These are phyloP conservation scores for Chelon labrosus DNA, from an alignment of 2,797 vertebrate species.

Conservation along the genomic window DNA sequence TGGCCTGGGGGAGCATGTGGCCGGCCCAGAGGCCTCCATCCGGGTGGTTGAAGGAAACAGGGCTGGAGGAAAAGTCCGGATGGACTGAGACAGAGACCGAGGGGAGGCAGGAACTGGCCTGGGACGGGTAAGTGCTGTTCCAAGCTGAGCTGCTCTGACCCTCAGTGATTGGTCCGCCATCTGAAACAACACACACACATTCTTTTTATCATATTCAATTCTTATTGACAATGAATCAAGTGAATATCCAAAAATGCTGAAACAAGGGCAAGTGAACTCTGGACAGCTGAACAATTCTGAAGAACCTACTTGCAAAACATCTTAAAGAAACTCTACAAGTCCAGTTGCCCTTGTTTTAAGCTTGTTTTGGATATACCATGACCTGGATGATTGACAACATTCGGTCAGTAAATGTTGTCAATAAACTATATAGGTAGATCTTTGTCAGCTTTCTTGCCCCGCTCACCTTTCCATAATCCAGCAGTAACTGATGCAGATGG, in stretches of 20 bases:
- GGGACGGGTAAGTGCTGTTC: constrained; percentile 91
- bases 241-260: too few relatives aligned
- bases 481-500: constrained; percentile 54
- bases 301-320: too few relatives aligned
- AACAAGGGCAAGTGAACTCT: too few relatives aligned
- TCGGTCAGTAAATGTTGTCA: not conserved
- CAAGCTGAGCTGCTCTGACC: constrained; percentile 90
- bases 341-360: too few relatives aligned
- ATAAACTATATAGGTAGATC: not conserved
- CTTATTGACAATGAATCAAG: not conserved
- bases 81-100: constrained; percentile 87
- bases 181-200: constrained; percentile 75
- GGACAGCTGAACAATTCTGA: too few relatives aligned
- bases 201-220: not conserved
- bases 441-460: not conserved
- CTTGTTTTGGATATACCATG: too few relatives aligned
- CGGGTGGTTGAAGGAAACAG: constrained; percentile 87
- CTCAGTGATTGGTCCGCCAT: constrained; percentile 86
- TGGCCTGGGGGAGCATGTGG: constrained; percentile 89
- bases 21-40: constrained; percentile 92
- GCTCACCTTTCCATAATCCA: constrained; percentile 92
- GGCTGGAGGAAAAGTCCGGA: constrained; percentile 89
- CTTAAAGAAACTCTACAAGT: too few relatives aligned
- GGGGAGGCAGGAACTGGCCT: constrained; percentile 87
- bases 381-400: too few relatives aligned